phyloP scores from a whole-genome alignment of 2,113 vertebrate genomes.

The Catagonus wagneri region DNA sequence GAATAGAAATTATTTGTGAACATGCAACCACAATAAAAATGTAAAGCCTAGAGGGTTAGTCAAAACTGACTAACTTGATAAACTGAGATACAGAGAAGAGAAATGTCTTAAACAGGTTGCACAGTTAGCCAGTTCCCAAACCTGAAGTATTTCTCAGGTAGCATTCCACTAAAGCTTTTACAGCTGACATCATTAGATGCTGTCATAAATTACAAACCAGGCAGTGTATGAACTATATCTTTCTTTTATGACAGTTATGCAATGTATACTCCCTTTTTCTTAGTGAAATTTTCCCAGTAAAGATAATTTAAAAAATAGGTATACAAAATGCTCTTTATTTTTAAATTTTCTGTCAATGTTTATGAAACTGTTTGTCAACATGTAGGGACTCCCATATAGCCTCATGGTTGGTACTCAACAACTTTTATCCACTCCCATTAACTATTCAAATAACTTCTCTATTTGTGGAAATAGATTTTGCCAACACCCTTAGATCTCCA shows the following conservation, averaged over 20 bases:
- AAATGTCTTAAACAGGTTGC: background rate
- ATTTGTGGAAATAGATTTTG: constrained; percentile 6
- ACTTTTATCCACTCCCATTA: background rate
- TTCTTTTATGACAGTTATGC: background rate
- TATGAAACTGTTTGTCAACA: background rate
- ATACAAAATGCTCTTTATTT: background rate
- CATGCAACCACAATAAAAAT: background rate
- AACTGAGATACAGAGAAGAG: background rate
- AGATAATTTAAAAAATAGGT: background rate
- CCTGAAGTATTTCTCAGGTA: background rate
- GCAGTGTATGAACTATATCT: background rate
- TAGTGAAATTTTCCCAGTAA: background rate
- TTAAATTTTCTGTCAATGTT: background rate
- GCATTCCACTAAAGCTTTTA: background rate
- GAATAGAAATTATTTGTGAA: background rate
- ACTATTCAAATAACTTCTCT: constrained; percentile 11
- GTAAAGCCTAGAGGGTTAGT: background rate
- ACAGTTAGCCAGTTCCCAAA: background rate
- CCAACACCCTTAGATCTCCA: background rate
- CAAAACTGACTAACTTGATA: background rate
- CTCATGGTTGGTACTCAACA: background rate
- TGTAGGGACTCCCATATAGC: background rate
- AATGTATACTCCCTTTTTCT: background rate
- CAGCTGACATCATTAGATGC: background rate
- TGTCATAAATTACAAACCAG: background rate